Evolutionary conservation across 2,113 vertebrate genomes (phyloP).

Genomic region (Leptobrachium leishanense): DNA sequence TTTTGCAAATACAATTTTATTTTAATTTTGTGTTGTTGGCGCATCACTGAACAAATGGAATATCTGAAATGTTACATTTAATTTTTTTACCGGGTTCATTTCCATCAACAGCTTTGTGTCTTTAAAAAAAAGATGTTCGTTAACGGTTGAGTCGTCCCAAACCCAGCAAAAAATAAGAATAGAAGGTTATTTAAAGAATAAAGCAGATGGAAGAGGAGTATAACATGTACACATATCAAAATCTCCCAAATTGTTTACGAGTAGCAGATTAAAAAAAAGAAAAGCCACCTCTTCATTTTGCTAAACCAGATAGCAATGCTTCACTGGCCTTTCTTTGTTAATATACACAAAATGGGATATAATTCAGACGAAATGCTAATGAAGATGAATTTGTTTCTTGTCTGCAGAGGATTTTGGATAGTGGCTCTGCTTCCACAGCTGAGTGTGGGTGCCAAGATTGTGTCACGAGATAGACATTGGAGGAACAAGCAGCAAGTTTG

Average conservation of each 20-base stretch:
- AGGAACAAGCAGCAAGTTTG: slow-evolving; percentile 66
- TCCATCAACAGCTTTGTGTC: too few species aligned
- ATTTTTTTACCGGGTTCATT: too few species aligned
- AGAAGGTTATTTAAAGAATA: too few species aligned
- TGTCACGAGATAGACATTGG: slow-evolving; percentile 64
- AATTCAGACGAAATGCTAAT: slow-evolving; percentile 70
- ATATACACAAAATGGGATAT: slow-evolving; percentile 59
- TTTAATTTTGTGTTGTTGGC: too few species aligned
- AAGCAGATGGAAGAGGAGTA: too few species aligned
- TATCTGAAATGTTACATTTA: too few species aligned
- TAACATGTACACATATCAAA: neutral
- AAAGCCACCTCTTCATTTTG: neutral
- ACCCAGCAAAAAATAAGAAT: too few species aligned
- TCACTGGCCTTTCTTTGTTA: slow-evolving; percentile 53
- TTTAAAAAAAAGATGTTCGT: too few species aligned
- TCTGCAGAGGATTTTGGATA: slow-evolving; percentile 67
- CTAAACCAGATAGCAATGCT: slow-evolving; percentile 35
- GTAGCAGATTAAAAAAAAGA: slow-evolving; percentile 13
- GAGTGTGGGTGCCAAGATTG: slow-evolving; percentile 72
- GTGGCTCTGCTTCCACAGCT: slow-evolving; percentile 63
- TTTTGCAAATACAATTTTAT: too few species aligned
- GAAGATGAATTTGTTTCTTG: slow-evolving; percentile 78
- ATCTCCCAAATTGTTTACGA: neutral
- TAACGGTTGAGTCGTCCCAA: too few species aligned
- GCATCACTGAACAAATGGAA: too few species aligned